phyloP scores from a whole-genome alignment of 2,113 vertebrate species.

The Pteropus alecto region DNA sequence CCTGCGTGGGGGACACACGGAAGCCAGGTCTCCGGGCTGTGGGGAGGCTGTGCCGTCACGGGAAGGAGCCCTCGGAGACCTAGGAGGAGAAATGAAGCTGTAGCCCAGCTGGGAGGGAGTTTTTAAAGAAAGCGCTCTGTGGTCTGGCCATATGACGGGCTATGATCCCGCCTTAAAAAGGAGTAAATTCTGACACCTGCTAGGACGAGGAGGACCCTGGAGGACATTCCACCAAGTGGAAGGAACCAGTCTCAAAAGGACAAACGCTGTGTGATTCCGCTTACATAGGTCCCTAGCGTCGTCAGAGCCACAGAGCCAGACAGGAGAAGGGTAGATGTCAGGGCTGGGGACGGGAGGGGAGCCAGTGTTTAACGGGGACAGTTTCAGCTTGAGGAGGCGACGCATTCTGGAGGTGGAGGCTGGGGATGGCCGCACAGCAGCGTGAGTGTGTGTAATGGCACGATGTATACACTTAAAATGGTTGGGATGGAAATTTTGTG shows the following conservation, averaged over 20 bases:
- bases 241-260: not conserved
- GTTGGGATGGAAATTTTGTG: not conserved
- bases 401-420: rapidly evolving
- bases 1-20: rapidly evolving
- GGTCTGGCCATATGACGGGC: rapidly evolving
- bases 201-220: rapidly evolving
- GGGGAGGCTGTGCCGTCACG: not conserved
- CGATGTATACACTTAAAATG: rapidly evolving
- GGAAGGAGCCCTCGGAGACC: not conserved
- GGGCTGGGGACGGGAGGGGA: no score
- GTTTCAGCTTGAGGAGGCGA: not conserved
- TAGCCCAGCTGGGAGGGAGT: rapidly evolving
- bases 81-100: not conserved
- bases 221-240: rapidly evolving
- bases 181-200: rapidly evolving
- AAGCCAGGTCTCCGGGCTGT: rapidly evolving
- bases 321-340: rapidly evolving
- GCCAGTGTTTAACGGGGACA: rapidly evolving
- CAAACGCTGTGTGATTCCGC: rapidly evolving
- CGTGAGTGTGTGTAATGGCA: rapidly evolving
- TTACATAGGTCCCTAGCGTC: rapidly evolving
- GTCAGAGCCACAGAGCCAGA: not conserved
- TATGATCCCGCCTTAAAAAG: not conserved
- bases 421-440: rapidly evolving
- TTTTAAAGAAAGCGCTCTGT: not conserved